These are phyloP conservation scores for Cheilinus undulatus DNA, from an alignment of 2,113 vertebrate genomes.

Conservation along the genomic window DNA sequence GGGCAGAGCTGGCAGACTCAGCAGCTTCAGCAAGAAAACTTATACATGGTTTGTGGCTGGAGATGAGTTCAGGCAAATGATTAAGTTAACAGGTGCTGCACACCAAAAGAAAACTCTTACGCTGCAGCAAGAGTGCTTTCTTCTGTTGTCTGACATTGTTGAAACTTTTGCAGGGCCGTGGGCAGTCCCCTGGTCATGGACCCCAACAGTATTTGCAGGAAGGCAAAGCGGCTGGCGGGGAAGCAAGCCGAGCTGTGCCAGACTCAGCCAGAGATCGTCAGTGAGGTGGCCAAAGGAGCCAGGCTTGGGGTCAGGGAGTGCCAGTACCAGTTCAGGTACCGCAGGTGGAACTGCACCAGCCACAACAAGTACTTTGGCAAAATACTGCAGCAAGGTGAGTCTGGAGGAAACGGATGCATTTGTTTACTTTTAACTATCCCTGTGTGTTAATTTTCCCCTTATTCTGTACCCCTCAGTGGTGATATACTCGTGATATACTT, in stretches of 20 bases:
- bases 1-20: conserved; percentile 37
- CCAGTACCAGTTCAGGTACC: conserved; percentile 96
- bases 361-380: conserved; percentile 98
- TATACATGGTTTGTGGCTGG: conserved; percentile 38
- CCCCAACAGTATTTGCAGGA: conserved; percentile 97
- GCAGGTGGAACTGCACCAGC: conserved; percentile 98
- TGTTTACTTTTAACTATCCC: background rate
- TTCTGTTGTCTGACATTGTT: conserved; percentile 45
- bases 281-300: conserved; percentile 94
- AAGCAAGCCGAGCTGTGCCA: conserved; percentile 96
- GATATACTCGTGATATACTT: too few species aligned
- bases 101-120: conserved; percentile 1
- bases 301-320: conserved; percentile 94
- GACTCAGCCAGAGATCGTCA: conserved; percentile 95
- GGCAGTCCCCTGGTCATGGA: conserved; percentile 98
- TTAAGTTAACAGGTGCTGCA: conserved; percentile 37
- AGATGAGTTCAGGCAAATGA: conserved; percentile 28
- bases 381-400: conserved; percentile 97
- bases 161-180: conserved; percentile 89
- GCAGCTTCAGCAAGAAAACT: conserved; percentile 21
- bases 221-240: conserved; percentile 92
- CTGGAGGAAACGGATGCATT: background rate
- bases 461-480: background rate
- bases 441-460: background rate
- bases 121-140: background rate